A percentile compares a stretch with the other conserved stretches of the same genome.
Evolutionary conservation across 2,797 vertebrate genomes (phyloP).

Genomic region (Acropternis orthonyx): DNA sequence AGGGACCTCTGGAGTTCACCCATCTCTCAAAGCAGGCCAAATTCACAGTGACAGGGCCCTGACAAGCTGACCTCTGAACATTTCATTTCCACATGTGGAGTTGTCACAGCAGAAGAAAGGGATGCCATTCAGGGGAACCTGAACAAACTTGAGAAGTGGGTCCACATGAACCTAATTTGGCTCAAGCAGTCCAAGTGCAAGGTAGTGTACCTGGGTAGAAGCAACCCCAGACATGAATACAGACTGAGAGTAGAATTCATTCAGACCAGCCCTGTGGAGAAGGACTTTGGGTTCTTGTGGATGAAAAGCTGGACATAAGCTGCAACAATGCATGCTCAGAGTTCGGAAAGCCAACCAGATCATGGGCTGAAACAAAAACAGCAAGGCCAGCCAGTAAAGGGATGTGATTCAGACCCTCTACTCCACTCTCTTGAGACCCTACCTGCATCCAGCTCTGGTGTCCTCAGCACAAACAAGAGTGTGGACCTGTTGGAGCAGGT

Average conservation of each 20-base stretch:
- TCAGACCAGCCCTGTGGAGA: neutral
- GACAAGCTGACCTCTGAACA: neutral
- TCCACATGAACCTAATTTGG: too few relatives aligned
- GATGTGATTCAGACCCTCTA: neutral
- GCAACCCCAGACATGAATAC: accelerated
- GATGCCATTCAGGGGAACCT: neutral
- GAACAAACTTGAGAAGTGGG: neutral
- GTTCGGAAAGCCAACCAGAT: too few relatives aligned
- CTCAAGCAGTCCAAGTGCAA: neutral
- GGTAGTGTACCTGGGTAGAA: neutral
- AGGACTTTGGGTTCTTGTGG: neutral
- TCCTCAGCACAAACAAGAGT: neutral
- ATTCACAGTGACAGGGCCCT: neutral
- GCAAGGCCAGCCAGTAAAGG: too few relatives aligned
- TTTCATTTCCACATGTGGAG: neutral
- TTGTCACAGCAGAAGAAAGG: neutral
- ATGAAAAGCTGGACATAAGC: neutral
- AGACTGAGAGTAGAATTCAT: neutral
- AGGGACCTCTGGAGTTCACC: neutral
- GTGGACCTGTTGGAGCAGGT: neutral
- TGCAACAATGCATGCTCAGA: neutral
- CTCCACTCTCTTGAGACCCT: neutral
- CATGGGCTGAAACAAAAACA: neutral
- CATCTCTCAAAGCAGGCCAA: neutral
- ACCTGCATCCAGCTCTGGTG: neutral